Conservation (phyloP, 30 jellyfish, hydroid and myxozoan species). For the Turritopsis rubra region DNA sequence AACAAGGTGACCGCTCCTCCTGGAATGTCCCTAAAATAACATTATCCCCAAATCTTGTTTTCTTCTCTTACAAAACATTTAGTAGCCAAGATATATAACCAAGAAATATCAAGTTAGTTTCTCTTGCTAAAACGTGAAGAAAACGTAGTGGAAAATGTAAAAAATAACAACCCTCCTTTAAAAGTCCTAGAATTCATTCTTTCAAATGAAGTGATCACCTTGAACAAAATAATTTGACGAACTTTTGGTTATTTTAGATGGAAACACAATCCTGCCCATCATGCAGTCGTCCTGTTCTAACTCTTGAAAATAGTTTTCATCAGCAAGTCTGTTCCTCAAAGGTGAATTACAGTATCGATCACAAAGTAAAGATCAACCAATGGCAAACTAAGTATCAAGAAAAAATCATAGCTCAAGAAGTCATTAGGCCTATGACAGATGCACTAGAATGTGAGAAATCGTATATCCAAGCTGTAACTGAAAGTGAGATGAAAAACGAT, state of each 20-base stretch:
- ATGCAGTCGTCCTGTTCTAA: constrained; percentile 56
- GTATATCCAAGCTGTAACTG: neutral
- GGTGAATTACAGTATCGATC: constrained; percentile 27
- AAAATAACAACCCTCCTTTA: too few species aligned
- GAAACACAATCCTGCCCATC: constrained; percentile 36
- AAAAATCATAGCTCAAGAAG: neutral
- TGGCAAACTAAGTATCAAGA: constrained; percentile 60
- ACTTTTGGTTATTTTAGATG: constrained; percentile 11
- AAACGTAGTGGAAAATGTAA: too few species aligned
- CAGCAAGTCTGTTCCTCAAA: constrained; percentile 55
- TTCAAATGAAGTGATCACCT: too few species aligned
- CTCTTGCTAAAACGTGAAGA: too few species aligned
- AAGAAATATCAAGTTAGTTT: too few species aligned
- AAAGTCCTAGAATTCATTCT: too few species aligned
- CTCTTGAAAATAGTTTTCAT: constrained; percentile 37
- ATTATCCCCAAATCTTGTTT: too few species aligned
- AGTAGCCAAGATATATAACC: too few species aligned
- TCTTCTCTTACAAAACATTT: too few species aligned
- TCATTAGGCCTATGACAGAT: constrained; percentile 12
- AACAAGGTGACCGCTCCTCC: too few species aligned
- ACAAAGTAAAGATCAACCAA: constrained; percentile 33
- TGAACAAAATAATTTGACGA: neutral
- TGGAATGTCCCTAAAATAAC: too few species aligned
- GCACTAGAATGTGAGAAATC: constrained; percentile 10
- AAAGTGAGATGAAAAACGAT: neutral